These are phyloP conservation scores for Mesoligia furuncula DNA, from an alignment of 2,888 invertebrate genomes.

Conservation along the genomic window DNA sequence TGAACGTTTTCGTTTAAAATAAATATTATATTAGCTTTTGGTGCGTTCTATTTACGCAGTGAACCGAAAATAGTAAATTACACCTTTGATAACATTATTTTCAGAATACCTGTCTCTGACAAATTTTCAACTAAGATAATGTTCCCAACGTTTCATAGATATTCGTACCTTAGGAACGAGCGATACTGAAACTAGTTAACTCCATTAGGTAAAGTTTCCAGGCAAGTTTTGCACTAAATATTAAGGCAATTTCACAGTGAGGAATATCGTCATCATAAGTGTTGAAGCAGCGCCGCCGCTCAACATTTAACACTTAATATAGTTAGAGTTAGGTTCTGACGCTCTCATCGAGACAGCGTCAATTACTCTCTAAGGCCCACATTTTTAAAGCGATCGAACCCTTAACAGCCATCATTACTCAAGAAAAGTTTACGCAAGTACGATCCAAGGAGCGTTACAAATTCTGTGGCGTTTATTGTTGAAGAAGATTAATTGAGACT, in stretches of 20 bases:
- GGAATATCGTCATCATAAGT: conserved; percentile 54
- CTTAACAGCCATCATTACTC: conserved; percentile 71
- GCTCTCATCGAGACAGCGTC: conserved; percentile 23
- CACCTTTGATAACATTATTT: conserved; percentile 1
- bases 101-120: conserved; percentile 15
- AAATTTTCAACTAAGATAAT: conserved; percentile 25
- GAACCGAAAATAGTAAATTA: not conserved
- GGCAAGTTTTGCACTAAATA: conserved; percentile 62
- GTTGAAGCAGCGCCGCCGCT: conserved; percentile 36
- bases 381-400: conserved; percentile 65
- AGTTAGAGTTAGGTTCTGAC: conserved; percentile 33
- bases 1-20: not conserved
- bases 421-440: conserved; percentile 71
- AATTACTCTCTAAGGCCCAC: conserved; percentile 48
- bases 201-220: conserved; percentile 59
- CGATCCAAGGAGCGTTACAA: conserved; percentile 68
- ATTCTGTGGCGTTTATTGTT: conserved; percentile 73
- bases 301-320: conserved; percentile 42
- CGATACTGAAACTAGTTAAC: conserved; percentile 54
- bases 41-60: not conserved
- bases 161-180: conserved; percentile 40
- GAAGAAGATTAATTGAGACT: conserved; percentile 74
- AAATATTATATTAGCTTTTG: not conserved
- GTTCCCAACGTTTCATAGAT: conserved; percentile 32
- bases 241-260: conserved; percentile 47